Conservation (phyloP, 2,797 vertebrate genomes). For the Nannoperca australis region DNA sequence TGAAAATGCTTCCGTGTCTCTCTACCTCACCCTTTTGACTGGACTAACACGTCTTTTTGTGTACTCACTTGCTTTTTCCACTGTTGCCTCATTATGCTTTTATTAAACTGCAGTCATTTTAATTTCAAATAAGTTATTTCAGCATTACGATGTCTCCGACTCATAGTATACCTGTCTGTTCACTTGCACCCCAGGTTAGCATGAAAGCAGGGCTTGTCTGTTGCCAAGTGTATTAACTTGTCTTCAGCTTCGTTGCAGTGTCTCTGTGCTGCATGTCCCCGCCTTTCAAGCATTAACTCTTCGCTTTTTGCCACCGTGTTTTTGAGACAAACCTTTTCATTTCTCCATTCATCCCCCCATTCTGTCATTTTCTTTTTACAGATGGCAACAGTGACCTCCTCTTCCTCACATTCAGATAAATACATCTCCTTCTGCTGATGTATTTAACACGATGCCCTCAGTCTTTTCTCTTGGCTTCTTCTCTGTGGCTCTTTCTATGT, state of each 20-base stretch:
- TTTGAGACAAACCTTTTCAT: conserved; percentile 38
- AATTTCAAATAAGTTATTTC: conserved; percentile 10
- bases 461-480: conserved; percentile 59
- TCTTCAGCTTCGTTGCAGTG: conserved; percentile 55
- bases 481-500: conserved; percentile 70
- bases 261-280: conserved; percentile 70
- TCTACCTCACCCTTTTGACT: conserved; percentile 42
- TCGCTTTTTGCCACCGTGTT: conserved; percentile 37
- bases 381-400: conserved; percentile 74
- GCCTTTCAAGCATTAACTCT: conserved; percentile 59
- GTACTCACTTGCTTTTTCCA: conserved; percentile 32
- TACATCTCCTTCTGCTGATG: conserved; percentile 82
- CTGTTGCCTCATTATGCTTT: conserved; percentile 34
- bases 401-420: conserved; percentile 79
- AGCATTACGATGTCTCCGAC: conserved; percentile 6
- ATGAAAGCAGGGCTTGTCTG: conserved; percentile 47
- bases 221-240: conserved; percentile 64
- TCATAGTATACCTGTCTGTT: conserved; percentile 18
- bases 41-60: conserved; percentile 59
- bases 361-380: conserved; percentile 72
- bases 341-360: conserved; percentile 38
- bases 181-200: conserved; percentile 9
- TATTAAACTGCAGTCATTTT: conserved; percentile 35
- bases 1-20: conserved; percentile 61
- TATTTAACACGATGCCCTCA: conserved; percentile 79